Evolutionary conservation across 2,113 vertebrate species (phyloP).

Genomic region (Balaenoptera acutorostrata): DNA sequence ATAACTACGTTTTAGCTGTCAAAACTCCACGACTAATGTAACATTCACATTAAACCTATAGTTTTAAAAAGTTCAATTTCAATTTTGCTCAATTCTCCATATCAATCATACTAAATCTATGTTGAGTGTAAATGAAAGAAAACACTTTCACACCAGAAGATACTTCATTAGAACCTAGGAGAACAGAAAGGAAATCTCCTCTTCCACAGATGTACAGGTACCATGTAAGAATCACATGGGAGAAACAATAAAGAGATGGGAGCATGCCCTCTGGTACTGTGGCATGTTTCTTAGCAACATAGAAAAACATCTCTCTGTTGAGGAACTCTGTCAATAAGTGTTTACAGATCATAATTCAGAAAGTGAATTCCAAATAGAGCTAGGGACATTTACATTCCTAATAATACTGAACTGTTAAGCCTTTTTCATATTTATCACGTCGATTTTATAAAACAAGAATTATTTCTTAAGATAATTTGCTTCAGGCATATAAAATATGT

Average conservation of each 20-base stretch:
- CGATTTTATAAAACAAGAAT: neutral
- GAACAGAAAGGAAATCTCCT: neutral
- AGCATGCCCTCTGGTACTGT: neutral
- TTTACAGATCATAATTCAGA: neutral
- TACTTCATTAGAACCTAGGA: neutral
- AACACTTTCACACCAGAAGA: neutral
- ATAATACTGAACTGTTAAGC: neutral
- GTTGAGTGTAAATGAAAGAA: neutral
- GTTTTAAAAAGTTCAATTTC: neutral
- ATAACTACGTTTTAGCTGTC: neutral
- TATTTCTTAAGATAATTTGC: neutral
- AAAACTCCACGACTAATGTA: neutral
- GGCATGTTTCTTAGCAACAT: slow-evolving; percentile 24
- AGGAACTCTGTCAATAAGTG: neutral
- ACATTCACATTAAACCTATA: neutral
- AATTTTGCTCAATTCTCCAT: neutral
- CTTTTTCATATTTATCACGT: neutral
- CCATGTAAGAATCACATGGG: neutral
- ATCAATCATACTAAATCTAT: neutral
- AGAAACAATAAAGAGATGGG: neutral
- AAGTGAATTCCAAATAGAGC: neutral
- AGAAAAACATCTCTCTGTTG: neutral
- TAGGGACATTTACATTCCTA: neutral
- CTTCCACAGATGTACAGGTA: neutral
- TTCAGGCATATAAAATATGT: neutral